Evolutionary conservation across 2,797 vertebrate genomes (phyloP).

Genomic region (Macroramphosus scolopax): DNA sequence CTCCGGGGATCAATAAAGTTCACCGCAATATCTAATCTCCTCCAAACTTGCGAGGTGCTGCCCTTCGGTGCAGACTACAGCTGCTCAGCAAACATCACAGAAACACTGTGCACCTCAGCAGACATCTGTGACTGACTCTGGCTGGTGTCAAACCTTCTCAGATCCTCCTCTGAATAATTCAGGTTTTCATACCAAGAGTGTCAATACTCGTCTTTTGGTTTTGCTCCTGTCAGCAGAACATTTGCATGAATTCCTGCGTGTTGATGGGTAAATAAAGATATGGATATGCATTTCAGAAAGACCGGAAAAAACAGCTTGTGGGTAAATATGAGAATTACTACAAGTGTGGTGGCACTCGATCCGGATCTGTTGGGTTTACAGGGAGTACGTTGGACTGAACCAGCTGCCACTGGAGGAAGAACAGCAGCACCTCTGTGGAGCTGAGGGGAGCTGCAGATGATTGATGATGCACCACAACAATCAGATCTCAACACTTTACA

Average conservation of each 20-base stretch:
- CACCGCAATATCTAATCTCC: conserved; percentile 45
- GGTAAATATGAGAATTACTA: no score
- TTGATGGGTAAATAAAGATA: conserved; percentile 4
- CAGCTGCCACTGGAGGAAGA: no score
- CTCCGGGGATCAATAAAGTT: conserved; percentile 53
- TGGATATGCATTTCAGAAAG: conserved; percentile 5
- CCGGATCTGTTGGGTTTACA: no score
- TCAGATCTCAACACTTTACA: not conserved
- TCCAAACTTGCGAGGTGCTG: conserved; percentile 19
- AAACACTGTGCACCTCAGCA: conserved; percentile 25
- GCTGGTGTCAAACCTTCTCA: conserved; percentile 48
- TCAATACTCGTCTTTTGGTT: conserved; percentile 57
- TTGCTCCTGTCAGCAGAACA: conserved; percentile 57
- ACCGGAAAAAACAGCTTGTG: conserved; percentile 1
- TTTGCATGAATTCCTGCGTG: conserved; percentile 26
- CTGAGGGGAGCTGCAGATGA: not conserved
- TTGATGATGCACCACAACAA: not conserved
- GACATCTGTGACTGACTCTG: conserved; percentile 41
- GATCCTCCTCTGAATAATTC: conserved; percentile 61
- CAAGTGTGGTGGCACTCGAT: no score
- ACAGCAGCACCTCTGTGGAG: not conserved
- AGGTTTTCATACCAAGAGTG: conserved; percentile 52
- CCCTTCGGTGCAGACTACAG: conserved; percentile 11
- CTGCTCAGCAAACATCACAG: conserved; percentile 11
- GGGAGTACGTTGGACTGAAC: no score